phyloP scores from a whole-genome alignment of 2,113 vertebrate genomes.

The Dasyornis broadbenti region DNA sequence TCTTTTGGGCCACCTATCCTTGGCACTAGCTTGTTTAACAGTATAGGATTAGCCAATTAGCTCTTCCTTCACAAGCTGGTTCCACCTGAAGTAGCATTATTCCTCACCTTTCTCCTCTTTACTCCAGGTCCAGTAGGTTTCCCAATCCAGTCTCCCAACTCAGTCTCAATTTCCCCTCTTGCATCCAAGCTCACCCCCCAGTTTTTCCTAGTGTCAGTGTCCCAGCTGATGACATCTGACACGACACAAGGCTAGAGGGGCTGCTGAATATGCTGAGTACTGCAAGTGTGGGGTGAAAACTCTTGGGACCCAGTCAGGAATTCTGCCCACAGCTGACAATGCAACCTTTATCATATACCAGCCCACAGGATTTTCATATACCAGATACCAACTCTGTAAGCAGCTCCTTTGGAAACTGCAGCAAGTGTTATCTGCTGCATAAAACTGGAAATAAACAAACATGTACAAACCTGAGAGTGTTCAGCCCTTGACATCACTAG shows the following conservation, averaged over 20 bases:
- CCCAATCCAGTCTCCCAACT: not conserved
- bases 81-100: not conserved
- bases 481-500: not conserved
- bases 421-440: not conserved
- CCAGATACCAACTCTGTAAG: not conserved
- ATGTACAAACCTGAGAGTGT: not conserved
- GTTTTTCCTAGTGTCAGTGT: not conserved
- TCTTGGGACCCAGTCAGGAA: not conserved
- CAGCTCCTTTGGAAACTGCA: not conserved
- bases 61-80: not conserved
- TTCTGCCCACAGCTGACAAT: fast-evolving
- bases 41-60: not conserved
- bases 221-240: not conserved
- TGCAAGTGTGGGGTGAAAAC: not conserved
- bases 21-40: not conserved
- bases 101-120: not conserved
- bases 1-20: not conserved
- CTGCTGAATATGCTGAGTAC: fast-evolving
- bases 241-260: fast-evolving
- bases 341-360: not conserved
- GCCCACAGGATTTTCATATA: not conserved
- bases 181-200: not conserved
- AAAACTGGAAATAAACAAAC: not conserved
- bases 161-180: not conserved
- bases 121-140: not conserved